Conservation (phyloP, 2,888 invertebrate genomes). For the Laothoe populi region DNA sequence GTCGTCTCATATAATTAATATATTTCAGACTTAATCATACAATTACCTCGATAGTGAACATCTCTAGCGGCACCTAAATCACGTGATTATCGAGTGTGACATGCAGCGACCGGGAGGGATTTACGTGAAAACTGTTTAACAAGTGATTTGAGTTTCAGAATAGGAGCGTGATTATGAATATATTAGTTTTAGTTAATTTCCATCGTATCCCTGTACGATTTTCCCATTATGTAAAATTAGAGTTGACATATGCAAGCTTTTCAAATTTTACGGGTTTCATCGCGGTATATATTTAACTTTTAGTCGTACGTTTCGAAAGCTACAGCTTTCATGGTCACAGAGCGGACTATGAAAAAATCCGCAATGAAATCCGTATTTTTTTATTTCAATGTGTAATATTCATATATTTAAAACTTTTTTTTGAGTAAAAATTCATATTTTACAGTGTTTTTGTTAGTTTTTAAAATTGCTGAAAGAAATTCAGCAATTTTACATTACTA, state of each 20-base stretch:
- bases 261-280: too few species aligned
- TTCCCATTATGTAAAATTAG: background rate
- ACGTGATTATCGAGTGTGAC: constrained; percentile 22
- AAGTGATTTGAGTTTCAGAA: constrained; percentile 54
- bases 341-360: too few species aligned
- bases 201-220: constrained; percentile 23
- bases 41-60: background rate
- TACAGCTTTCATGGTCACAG: too few species aligned
- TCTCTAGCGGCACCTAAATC: constrained; percentile 13
- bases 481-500: too few species aligned
- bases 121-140: constrained; percentile 37
- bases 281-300: too few species aligned
- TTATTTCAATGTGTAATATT: too few species aligned
- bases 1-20: background rate
- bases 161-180: constrained; percentile 68
- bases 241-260: background rate
- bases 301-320: too few species aligned
- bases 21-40: background rate
- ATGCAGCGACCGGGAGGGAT: constrained; percentile 16
- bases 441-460: too few species aligned
- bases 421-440: too few species aligned
- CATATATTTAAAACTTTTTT: too few species aligned
- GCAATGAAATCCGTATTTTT: too few species aligned
- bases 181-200: constrained; percentile 44
- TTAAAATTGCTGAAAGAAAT: too few species aligned